phyloP scores from a whole-genome alignment of 2,797 vertebrate genomes.

The Coregonus suidteri region DNA sequence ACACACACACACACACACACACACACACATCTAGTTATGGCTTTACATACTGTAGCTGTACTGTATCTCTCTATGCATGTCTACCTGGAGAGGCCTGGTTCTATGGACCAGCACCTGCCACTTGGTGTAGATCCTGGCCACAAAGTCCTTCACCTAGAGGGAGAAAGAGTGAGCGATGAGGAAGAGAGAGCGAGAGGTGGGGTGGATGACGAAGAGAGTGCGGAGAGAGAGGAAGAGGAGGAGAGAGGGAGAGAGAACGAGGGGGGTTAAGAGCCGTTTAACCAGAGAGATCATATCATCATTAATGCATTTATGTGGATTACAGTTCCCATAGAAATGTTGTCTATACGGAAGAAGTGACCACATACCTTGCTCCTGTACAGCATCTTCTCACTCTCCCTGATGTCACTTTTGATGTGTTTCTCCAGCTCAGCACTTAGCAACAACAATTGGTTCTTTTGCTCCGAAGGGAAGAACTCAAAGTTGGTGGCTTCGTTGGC shows the following conservation, averaged over 20 bases:
- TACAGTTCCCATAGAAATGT: too few species aligned
- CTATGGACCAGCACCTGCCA: slow-evolving; percentile 91
- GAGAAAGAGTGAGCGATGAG: too few species aligned
- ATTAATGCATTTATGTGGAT: neutral
- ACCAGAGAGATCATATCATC: neutral
- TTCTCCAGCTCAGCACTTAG: slow-evolving; percentile 86
- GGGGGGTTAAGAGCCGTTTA: neutral
- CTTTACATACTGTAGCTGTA: too few species aligned
- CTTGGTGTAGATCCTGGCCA: slow-evolving; percentile 90
- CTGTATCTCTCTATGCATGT: neutral
- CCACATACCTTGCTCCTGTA: slow-evolving; percentile 89
- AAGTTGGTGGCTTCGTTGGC: slow-evolving; percentile 88
- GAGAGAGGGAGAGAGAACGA: neutral
- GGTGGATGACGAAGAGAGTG: neutral
- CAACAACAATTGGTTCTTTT: slow-evolving; percentile 84
- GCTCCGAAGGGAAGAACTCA: slow-evolving; percentile 78
- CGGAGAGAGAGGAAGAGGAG: neutral
- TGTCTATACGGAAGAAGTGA: neutral
- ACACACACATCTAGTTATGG: neutral
- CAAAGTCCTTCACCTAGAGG: slow-evolving; percentile 89
- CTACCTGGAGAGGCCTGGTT: slow-evolving; percentile 87
- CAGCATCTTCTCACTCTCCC: slow-evolving; percentile 87
- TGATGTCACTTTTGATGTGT: slow-evolving; percentile 90
- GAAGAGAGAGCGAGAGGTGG: too few species aligned
- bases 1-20: too few species aligned